A percentile compares a stretch with the other conserved stretches of the same genome.
Evolutionary conservation across 2,888 invertebrate genomes (phyloP).

Genomic region (Macropis europaea): DNA sequence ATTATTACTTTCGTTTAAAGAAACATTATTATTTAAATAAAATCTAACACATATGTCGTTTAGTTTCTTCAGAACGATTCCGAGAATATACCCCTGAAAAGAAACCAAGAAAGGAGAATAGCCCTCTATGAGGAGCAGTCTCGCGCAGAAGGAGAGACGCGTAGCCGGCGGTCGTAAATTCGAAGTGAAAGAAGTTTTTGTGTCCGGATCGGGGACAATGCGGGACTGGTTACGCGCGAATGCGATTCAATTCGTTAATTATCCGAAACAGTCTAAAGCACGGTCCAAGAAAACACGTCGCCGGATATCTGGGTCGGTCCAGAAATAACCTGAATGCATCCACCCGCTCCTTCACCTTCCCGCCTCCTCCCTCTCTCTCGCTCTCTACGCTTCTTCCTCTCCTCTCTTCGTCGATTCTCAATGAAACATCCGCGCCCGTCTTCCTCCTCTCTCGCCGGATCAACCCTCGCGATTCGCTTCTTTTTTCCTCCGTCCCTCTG

Average conservation of each 20-base stretch:
- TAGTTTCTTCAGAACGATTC: too few relatives aligned
- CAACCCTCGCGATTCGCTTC: background rate
- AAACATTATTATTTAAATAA: too few relatives aligned
- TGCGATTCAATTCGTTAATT: slow-evolving; percentile 71
- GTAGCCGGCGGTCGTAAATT: slow-evolving; percentile 24
- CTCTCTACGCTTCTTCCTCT: slow-evolving; percentile 44
- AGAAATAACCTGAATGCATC: slow-evolving; percentile 75
- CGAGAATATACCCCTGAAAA: too few relatives aligned
- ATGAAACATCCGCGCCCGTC: slow-evolving; percentile 66
- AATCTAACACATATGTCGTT: too few relatives aligned
- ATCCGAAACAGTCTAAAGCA: slow-evolving; percentile 74
- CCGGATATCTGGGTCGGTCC: slow-evolving; percentile 75
- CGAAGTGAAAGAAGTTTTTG: slow-evolving; percentile 47
- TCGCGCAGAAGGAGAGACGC: background rate
- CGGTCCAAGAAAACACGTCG: slow-evolving; percentile 66
- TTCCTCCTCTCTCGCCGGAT: slow-evolving; percentile 1
- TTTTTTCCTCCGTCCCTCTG: background rate
- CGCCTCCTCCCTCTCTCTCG: background rate
- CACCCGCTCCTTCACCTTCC: slow-evolving; percentile 66
- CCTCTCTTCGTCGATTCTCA: slow-evolving; percentile 60
- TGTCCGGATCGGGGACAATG: slow-evolving; percentile 54
- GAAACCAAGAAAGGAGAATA: too few relatives aligned
- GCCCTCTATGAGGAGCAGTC: background rate
- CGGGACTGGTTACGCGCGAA: slow-evolving; percentile 57
- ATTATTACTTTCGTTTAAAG: too few relatives aligned